A percentile compares a stretch with the other conserved stretches of the same genome.
Conservation (phyloP, 2,888 invertebrate species). For the Opisthograptis luteolata region DNA sequence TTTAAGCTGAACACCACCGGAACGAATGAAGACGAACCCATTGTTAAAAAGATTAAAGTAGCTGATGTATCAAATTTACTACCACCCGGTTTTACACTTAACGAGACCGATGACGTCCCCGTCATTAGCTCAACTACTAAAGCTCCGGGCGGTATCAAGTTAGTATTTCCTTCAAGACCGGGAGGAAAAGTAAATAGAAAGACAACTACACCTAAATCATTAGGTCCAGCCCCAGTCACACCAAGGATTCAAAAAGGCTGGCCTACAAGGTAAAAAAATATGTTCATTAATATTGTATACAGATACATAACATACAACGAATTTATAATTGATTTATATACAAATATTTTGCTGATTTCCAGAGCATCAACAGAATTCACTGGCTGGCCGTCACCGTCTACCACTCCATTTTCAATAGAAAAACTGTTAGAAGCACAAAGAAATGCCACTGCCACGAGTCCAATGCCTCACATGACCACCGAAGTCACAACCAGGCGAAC, state of each 20-base stretch:
- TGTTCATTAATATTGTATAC: too few relatives aligned
- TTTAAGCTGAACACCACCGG: slow-evolving; percentile 72
- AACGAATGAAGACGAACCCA: slow-evolving; percentile 44
- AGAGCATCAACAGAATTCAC: slow-evolving; percentile 95
- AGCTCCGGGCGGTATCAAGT: slow-evolving; percentile 83
- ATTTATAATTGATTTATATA: neutral
- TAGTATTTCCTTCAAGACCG: slow-evolving; percentile 92
- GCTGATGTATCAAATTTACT: slow-evolving; percentile 85
- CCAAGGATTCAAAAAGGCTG: slow-evolving; percentile 93
- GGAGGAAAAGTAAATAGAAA: slow-evolving; percentile 86
- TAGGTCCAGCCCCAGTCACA: slow-evolving; percentile 72
- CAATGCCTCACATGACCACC: slow-evolving; percentile 68
- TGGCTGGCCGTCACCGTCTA: slow-evolving; percentile 95
- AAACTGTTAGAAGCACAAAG: slow-evolving; percentile 88
- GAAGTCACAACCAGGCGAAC: slow-evolving; percentile 79
- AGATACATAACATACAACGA: too few relatives aligned
- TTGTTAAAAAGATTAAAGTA: slow-evolving; percentile 58
- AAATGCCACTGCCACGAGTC: slow-evolving; percentile 85
- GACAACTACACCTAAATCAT: slow-evolving; percentile 84
- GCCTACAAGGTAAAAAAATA: slow-evolving; percentile 87
- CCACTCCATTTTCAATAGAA: slow-evolving; percentile 93
- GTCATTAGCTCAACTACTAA: slow-evolving; percentile 63
- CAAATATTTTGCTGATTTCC: slow-evolving; percentile 35
- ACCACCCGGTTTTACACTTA: slow-evolving; percentile 85
- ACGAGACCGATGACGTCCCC: slow-evolving; percentile 51